A percentile compares a stretch with the other conserved stretches of the same genome.
phyloP scores from a whole-genome alignment of 2,797 vertebrate genomes.

The Ispidina lecontei region DNA sequence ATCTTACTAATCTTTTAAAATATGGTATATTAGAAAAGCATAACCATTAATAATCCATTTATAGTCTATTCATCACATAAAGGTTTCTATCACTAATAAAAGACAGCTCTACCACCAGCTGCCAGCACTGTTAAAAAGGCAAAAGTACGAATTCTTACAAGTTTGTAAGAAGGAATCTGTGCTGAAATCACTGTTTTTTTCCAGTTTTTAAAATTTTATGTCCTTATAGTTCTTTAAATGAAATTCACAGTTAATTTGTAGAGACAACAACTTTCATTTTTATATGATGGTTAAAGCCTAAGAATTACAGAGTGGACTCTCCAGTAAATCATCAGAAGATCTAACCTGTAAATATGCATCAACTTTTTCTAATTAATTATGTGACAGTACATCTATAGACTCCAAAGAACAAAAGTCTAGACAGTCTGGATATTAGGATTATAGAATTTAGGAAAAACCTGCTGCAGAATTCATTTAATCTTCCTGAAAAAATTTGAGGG shows the following conservation, averaged over 20 bases:
- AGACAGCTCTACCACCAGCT: neutral
- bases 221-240: neutral
- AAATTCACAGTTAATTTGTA: neutral
- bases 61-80: neutral
- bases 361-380: conserved; percentile 33
- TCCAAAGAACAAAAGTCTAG: conserved; percentile 59
- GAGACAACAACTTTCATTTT: neutral
- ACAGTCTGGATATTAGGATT: conserved; percentile 12
- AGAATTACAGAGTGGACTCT: neutral
- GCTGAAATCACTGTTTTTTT: neutral
- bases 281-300: neutral
- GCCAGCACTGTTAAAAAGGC: neutral
- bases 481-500: conserved; percentile 39
- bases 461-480: conserved; percentile 61
- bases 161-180: neutral
- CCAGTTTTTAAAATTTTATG: neutral
- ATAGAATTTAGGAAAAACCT: conserved; percentile 44
- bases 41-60: neutral
- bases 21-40: neutral
- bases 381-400: conserved; percentile 18
- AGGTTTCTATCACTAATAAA: neutral
- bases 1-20: neutral
- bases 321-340: neutral
- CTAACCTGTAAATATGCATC: neutral
- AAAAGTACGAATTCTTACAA: neutral